These are phyloP conservation scores for Trypoxylus dichotomus DNA, from an alignment of 1,140 invertebrate species.

Conservation along the genomic window DNA sequence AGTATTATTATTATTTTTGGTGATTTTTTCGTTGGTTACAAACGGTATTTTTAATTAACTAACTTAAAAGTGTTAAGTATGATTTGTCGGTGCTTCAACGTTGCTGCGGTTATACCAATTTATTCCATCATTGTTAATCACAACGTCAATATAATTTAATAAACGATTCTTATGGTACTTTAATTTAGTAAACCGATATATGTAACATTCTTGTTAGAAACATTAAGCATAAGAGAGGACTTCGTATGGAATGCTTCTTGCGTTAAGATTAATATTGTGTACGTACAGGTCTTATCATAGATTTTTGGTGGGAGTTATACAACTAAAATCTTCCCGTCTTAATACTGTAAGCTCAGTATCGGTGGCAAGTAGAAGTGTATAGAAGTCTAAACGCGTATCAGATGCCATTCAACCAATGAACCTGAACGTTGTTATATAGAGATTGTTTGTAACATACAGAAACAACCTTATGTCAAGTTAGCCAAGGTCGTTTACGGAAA, in stretches of 20 bases:
- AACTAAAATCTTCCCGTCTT: neutral
- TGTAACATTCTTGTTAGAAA: neutral
- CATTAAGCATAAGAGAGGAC: neutral
- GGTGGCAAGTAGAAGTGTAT: slow-evolving; percentile 2
- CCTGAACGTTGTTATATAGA: slow-evolving; percentile 37
- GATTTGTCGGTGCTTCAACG: no score
- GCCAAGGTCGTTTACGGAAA: slow-evolving; percentile 44
- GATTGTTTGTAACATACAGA: slow-evolving; percentile 38
- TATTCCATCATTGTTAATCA: neutral
- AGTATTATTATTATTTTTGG: no score
- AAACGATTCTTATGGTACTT: neutral
- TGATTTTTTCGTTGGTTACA: no score
- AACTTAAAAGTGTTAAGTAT: no score
- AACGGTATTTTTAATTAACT: no score
- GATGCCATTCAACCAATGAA: slow-evolving; percentile 42
- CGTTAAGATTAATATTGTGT: no score
- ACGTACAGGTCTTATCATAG: neutral
- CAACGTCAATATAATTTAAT: neutral
- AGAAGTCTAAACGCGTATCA: slow-evolving; percentile 29
- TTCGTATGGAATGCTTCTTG: neutral
- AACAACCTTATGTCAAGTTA: slow-evolving; percentile 38
- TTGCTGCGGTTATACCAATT: no score
- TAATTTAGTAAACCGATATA: neutral
- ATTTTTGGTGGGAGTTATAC: neutral
- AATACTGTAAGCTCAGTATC: neutral